Evolutionary conservation across 2,888 invertebrate species (phyloP).

Genomic region (Branchipolynoe longqiensis): DNA sequence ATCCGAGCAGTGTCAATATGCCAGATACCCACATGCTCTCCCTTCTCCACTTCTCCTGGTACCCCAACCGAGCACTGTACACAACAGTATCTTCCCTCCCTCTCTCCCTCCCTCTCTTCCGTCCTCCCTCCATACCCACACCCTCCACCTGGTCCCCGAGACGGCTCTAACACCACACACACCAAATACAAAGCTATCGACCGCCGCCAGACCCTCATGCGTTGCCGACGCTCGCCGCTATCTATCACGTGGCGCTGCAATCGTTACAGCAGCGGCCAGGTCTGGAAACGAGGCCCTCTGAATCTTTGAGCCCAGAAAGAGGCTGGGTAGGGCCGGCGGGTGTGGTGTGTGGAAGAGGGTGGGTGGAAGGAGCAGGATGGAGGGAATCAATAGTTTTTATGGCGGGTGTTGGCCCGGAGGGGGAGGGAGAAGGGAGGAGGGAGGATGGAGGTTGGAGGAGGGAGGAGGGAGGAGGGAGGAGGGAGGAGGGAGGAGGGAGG

Average conservation of each 20-base stretch:
- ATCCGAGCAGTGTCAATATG: neutral
- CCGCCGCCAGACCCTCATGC: neutral
- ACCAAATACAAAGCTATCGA: neutral
- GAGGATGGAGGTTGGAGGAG: no score
- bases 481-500: no score
- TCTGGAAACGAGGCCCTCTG: no score
- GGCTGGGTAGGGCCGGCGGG: no score
- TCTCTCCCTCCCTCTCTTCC: neutral
- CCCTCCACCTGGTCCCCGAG: no score
- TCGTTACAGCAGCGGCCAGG: slow-evolving; percentile 36
- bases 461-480: no score
- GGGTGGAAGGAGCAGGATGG: no score
- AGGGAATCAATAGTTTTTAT: no score
- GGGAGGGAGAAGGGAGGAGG: no score
- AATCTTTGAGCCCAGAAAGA: no score
- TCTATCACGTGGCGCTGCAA: slow-evolving; percentile 10
- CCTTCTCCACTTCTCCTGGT: neutral
- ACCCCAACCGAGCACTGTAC: neutral
- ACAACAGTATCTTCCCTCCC: neutral
- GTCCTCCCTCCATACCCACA: neutral
- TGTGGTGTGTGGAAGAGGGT: no score
- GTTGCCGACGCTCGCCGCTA: neutral
- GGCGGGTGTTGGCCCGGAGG: no score
- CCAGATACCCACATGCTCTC: neutral
- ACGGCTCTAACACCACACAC: neutral